These are phyloP conservation scores for Trissonchulus latispiculum DNA, from an alignment of 2,888 invertebrate genomes.

Conservation along the genomic window DNA sequence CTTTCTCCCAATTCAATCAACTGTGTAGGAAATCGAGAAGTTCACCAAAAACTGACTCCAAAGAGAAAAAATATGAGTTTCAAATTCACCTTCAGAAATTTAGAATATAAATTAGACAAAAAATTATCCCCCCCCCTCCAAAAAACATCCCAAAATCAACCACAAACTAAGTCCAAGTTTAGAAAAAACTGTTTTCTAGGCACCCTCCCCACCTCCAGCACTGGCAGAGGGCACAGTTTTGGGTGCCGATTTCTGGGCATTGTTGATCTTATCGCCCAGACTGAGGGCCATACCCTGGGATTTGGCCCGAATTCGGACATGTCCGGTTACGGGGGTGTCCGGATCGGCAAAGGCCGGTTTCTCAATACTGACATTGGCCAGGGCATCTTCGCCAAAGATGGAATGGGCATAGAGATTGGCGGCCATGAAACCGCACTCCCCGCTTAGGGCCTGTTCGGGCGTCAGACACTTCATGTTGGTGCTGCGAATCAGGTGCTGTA, in stretches of 20 bases:
- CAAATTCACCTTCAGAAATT: too few relatives aligned
- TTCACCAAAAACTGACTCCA: too few relatives aligned
- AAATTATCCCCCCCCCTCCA: too few relatives aligned
- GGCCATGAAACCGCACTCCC: constrained; percentile 98
- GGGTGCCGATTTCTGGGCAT: constrained; percentile 14
- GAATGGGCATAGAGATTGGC: constrained; percentile 93
- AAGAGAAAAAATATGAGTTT: too few relatives aligned
- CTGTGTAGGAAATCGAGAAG: too few relatives aligned
- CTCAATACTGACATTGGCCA: constrained; percentile 97
- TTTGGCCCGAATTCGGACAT: constrained; percentile 94
- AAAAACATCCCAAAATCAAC: too few relatives aligned
- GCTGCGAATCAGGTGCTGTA: constrained; percentile 76
- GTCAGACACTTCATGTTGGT: constrained; percentile 99
- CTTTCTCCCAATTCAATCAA: too few relatives aligned
- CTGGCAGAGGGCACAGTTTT: too few relatives aligned
- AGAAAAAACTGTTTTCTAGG: too few relatives aligned
- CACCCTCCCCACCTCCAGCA: too few relatives aligned
- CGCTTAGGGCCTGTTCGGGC: constrained; percentile 60
- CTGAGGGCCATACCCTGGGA: constrained; percentile 99
- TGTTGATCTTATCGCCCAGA: constrained; percentile 88
- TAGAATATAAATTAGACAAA: too few relatives aligned
- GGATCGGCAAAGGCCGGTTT: constrained; percentile 52
- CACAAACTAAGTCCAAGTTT: too few relatives aligned
- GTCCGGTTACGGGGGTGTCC: constrained; percentile 83
- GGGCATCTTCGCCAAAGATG: constrained; percentile 78